Base-by-base conservation (phyloP, 1,140 invertebrate genomes). In the Meloidogyne chitwoodi region DNA sequence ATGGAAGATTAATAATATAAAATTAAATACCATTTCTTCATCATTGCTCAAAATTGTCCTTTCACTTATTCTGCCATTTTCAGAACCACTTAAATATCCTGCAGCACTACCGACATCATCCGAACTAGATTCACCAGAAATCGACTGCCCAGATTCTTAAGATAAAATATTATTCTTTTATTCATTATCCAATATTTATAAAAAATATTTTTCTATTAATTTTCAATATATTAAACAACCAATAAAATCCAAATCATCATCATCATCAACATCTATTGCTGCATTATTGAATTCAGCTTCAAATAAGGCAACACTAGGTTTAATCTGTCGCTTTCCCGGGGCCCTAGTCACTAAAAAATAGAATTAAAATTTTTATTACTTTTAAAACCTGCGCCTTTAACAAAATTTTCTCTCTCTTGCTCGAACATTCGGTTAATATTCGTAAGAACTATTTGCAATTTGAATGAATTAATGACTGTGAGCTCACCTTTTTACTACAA, bases 301-400 rank as follows among this genome's bases (percentile, higher is more conserved):
- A 44, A 78, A 80, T 56, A 78, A 31, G 11, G 77, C 77, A 26
- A 62, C 63, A 80, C 41, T 78, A 27, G 77, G 77, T 48, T 78
- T 80, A 16, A 78, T 80, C 22, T 77, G 76, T 10, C 76, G 48
- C 61, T 77, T 77, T 34, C 76, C 76, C 41, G 76, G 76, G 11
- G 48, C 76, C 65, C 76, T 44, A 22, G 75, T 29, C 1, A 78
- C 76, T 77, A 63, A 48, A 70, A 14, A 65, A 27, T 19, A 24
- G 10, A 22, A 34, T 22, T 24, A 34, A 29, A 65, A 16, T 65
- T 65, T 34, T 16, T 24, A 12, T 22, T 4, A 19, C 10, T 65
- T 19, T 29, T 27, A 19, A 29, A 65, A 74, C 71, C 71, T 22
- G 71, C 71, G 19, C n/a, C 48, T 64, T 74, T 64, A n/a, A 74